Evolutionary conservation across 2,113 vertebrate species (phyloP).

Genomic region (Erythrolamprus reginae): DNA sequence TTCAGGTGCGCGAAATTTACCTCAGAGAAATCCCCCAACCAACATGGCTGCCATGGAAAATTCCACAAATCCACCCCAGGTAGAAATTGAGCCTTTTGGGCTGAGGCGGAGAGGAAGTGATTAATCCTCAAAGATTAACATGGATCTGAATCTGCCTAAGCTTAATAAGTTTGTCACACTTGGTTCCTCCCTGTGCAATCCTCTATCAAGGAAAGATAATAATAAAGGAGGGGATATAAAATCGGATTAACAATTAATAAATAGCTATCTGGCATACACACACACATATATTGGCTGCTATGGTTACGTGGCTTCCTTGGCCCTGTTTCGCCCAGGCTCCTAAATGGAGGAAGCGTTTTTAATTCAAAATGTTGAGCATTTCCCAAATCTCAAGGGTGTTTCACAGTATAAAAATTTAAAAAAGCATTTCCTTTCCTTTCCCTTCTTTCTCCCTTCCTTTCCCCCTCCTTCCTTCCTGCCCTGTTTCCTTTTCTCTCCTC

Average conservation of each 20-base stretch:
- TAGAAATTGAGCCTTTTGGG: not conserved
- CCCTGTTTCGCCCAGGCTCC: not conserved
- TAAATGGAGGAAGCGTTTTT: not conserved
- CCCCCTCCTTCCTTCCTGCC: no score
- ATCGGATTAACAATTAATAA: not conserved
- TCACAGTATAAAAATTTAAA: not conserved
- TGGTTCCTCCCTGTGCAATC: not conserved
- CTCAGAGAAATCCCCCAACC: not conserved
- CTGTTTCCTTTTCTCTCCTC: no score
- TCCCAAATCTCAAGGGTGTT: not conserved
- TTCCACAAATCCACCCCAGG: not conserved
- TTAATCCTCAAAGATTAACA: not conserved
- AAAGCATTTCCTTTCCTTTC: not conserved
- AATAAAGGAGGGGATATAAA: not conserved
- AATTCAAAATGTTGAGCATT: not conserved
- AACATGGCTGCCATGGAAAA: not conserved
- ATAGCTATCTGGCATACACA: not conserved
- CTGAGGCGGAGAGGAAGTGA: not conserved
- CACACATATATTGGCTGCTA: not conserved
- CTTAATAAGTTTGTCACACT: not conserved
- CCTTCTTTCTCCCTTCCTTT: no score
- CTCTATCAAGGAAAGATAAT: not conserved
- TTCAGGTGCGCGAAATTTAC: not conserved
- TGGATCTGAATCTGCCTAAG: not conserved
- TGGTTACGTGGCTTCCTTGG: not conserved